Conservation (phyloP, 2,113 vertebrate species). For the Anguilla rostrata region DNA sequence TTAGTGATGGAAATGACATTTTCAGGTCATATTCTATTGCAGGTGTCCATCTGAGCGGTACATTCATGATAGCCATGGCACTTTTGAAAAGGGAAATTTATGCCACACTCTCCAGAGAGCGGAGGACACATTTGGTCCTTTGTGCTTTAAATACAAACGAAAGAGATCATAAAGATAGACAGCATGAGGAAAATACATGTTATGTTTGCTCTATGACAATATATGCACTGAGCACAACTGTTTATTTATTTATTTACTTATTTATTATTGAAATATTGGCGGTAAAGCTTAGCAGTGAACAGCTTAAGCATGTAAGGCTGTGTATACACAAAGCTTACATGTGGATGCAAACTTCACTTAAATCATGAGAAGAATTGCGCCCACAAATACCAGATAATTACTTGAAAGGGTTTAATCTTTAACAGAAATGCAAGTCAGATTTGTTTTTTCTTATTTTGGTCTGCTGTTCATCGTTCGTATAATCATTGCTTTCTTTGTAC, state of each 20-base stretch:
- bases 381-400: neutral
- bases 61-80: neutral
- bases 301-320: no score
- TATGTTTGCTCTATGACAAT: neutral
- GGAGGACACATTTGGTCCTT: neutral
- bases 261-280: no score
- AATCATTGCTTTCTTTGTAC: no score
- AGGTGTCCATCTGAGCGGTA: slow-evolving; percentile 9
- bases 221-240: neutral
- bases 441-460: neutral
- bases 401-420: neutral
- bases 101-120: neutral
- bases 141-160: neutral
- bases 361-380: neutral
- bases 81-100: neutral
- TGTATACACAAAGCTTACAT: neutral
- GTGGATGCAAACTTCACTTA: neutral
- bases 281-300: no score
- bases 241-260: neutral
- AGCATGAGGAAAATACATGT: neutral
- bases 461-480: neutral
- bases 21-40: neutral
- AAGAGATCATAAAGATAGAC: neutral
- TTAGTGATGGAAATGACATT: neutral
- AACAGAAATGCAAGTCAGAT: neutral